These are phyloP conservation scores for Manis javanica DNA, from an alignment of 2,797 vertebrate genomes.

Conservation along the genomic window DNA sequence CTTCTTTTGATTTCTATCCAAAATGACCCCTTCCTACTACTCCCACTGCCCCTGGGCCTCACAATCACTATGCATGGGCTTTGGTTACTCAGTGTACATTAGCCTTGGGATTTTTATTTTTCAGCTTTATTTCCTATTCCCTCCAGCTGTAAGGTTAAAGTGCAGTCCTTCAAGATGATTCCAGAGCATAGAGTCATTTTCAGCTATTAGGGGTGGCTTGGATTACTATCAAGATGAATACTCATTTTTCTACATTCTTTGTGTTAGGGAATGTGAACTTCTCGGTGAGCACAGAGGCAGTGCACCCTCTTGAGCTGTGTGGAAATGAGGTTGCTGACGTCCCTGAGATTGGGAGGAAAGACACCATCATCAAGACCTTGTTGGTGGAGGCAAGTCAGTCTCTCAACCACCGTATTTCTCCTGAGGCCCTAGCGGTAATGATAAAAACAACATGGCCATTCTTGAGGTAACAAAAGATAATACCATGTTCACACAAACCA, in stretches of 20 bases:
- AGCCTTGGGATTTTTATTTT: background rate
- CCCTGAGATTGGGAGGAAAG: constrained; percentile 84
- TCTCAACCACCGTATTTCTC: background rate
- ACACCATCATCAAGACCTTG: constrained; percentile 83
- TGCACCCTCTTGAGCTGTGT: constrained; percentile 83
- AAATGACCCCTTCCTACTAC: background rate
- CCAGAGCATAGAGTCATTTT: background rate
- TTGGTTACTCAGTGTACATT: background rate
- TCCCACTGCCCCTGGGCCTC: background rate
- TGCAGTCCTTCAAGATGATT: background rate
- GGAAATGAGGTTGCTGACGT: constrained; percentile 85
- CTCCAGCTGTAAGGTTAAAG: background rate
- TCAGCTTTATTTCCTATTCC: background rate
- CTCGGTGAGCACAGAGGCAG: constrained; percentile 88
- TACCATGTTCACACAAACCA: background rate
- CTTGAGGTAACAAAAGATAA: background rate
- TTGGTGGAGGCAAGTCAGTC: constrained; percentile 79
- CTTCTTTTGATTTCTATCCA: background rate
- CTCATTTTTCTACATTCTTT: background rate
- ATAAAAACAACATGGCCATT: background rate
- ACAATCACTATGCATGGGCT: background rate
- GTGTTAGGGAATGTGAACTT: constrained; percentile 85
- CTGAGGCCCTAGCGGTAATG: background rate
- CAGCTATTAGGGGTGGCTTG: background rate
- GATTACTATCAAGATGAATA: background rate